phyloP scores from a whole-genome alignment of 2,888 invertebrate genomes.

The Drosophila percnosoma region DNA sequence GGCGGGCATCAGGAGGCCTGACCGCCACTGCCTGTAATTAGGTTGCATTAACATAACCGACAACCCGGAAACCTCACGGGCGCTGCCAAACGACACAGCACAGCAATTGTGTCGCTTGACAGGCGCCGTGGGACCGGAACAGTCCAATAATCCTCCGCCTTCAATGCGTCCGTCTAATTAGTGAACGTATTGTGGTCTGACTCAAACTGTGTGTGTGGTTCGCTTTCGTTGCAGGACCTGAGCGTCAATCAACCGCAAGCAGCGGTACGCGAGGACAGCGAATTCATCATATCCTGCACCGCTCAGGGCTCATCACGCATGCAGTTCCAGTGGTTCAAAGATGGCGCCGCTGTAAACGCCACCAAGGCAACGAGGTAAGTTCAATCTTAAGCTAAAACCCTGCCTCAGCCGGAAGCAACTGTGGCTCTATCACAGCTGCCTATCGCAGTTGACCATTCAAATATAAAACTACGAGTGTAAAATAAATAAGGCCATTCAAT shows the following conservation, averaged over 20 bases:
- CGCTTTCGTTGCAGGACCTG: slow-evolving; percentile 84
- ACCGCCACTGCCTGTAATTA: slow-evolving; percentile 57
- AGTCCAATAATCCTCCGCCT: slow-evolving; percentile 3
- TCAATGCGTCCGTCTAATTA: slow-evolving; percentile 42
- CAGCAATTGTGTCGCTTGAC: slow-evolving; percentile 31
- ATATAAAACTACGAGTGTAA: slow-evolving; percentile 30
- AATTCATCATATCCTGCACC: slow-evolving; percentile 91
- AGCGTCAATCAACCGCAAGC: slow-evolving; percentile 86
- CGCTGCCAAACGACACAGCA: slow-evolving; percentile 1
- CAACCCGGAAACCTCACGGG: slow-evolving; percentile 62
- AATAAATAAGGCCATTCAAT: slow-evolving; percentile 11
- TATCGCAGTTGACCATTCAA: slow-evolving; percentile 13
- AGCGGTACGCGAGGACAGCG: slow-evolving; percentile 89
- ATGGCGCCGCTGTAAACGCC: slow-evolving; percentile 90
- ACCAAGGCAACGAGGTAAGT: slow-evolving; percentile 90
- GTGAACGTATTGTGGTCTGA: slow-evolving; percentile 43
- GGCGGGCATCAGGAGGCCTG: slow-evolving; percentile 55
- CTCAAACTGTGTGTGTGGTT: slow-evolving; percentile 15
- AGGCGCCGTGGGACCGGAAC: slow-evolving; percentile 30
- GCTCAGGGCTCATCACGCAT: slow-evolving; percentile 91
- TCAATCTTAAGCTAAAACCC: background rate
- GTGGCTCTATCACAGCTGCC: slow-evolving; percentile 27
- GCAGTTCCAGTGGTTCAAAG: slow-evolving; percentile 93
- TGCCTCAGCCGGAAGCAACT: too few species aligned
- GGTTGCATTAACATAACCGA: slow-evolving; percentile 69